Evolutionary conservation across 2,113 vertebrate genomes (phyloP), one percentile per base, ranked within the genome.

Genomic region (Uria lomvia): DNA sequence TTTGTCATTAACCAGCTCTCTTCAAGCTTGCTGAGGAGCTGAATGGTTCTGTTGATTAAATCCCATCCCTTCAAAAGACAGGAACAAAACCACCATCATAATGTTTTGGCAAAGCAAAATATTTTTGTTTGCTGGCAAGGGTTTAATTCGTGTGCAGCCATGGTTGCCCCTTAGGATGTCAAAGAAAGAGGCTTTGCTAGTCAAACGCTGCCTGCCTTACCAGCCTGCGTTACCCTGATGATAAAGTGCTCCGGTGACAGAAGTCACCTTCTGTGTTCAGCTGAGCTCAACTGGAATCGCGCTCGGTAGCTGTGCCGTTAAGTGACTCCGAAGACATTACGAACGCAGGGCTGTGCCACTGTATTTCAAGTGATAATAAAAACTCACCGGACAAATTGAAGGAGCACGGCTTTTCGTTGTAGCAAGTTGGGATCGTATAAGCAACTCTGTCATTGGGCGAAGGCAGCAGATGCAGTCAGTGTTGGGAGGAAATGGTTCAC

Each of bases 261-360:
- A 63, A 96, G 95, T 96, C 95, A 96, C 94, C 92, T 95, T 97
- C 94, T 74, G 75, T 66, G 79, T 45, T 97, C 92, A 90, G 79
- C 82, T 94, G 86, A 96, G 92, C 90, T 92, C 59, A 76, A 84
- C 86, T 59, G 82, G 75, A 95, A 79, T 76, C 0, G 0, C n/a
- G 55, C 50, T 93, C 71, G 36, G 67, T 83, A 66, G 75, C 72
- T 59, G 47, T 42, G 71, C 71, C 5, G 3, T 66, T 65, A 45
- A 80, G 85, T 55, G 79, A 42, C 86, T 91, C 70, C 38, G 62
- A 92, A 77, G 86, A 70, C 0, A 19, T 83, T 74, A 50, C 0
- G 3, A 71, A 30, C 29, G 34, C 75, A 90, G 83, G 80, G 50
- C 72, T 71, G 38, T 80, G 78, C 50, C 59, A 8, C 40, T 50